Conservation (phyloP, 1,140 invertebrate genomes). For the Octopus bimaculoides region DNA sequence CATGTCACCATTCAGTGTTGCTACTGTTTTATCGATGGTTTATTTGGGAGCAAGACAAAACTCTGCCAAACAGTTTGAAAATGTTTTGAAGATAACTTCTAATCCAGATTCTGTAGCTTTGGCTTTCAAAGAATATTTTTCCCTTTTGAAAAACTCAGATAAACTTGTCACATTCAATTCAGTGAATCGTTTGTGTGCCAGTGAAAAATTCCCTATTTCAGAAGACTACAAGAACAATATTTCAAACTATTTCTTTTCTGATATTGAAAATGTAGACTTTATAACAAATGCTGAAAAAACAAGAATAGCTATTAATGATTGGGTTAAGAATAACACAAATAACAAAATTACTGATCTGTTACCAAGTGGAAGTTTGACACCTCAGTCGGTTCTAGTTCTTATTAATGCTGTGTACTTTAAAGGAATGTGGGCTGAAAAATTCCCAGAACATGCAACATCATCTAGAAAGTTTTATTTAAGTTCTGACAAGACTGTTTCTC, state of each 20-base stretch:
- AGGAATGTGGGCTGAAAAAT: constrained; percentile 72
- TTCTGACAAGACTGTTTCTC: constrained; percentile 62
- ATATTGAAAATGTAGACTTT: constrained; percentile 19
- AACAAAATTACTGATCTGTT: constrained; percentile 68
- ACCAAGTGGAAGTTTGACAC: constrained; percentile 49
- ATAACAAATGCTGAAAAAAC: constrained; percentile 23
- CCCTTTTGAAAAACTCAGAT: constrained; percentile 66
- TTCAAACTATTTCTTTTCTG: constrained; percentile 18
- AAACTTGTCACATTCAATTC: constrained; percentile 68
- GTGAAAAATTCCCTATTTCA: constrained; percentile 23
- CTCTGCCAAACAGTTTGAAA: constrained; percentile 63
- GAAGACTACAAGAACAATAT: constrained; percentile 15
- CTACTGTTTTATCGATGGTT: constrained; percentile 75
- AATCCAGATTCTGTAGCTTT: not conserved
- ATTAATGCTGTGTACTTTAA: constrained; percentile 78
- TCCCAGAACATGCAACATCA: constrained; percentile 64
- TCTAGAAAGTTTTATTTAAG: constrained; percentile 70
- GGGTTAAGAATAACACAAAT: constrained; percentile 67
- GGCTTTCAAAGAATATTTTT: constrained; percentile 60
- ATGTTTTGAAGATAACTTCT: constrained; percentile 8
- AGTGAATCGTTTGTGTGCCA: constrained; percentile 75
- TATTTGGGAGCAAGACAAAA: constrained; percentile 73
- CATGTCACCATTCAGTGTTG: constrained; percentile 84
- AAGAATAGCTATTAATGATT: constrained; percentile 64
- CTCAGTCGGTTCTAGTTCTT: constrained; percentile 66